A percentile compares a stretch with the other conserved stretches of the same genome.
phyloP scores from a whole-genome alignment of 2,113 vertebrate species.

The Phalacrocorax pelagicus region DNA sequence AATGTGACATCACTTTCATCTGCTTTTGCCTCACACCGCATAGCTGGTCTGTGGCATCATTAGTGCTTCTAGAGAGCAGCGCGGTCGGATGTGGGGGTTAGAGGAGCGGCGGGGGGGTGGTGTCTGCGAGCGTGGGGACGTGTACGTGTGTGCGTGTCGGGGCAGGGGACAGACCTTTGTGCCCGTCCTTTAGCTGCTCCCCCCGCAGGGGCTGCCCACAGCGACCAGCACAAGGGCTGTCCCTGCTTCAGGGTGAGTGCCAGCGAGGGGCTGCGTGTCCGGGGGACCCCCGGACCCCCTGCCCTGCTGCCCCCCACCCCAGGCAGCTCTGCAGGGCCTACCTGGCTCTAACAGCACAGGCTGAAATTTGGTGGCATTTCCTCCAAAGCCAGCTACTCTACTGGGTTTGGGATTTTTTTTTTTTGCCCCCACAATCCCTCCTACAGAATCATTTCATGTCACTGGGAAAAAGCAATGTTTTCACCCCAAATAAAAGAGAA shows the following conservation, averaged over 20 bases:
- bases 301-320: neutral
- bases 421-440: neutral
- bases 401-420: neutral
- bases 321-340: neutral
- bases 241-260: neutral
- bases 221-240: neutral
- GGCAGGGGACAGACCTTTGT: neutral
- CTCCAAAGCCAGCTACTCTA: neutral
- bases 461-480: fast-evolving
- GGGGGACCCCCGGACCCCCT: neutral
- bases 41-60: neutral
- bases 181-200: neutral
- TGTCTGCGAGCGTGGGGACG: fast-evolving
- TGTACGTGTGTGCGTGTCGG: fast-evolving
- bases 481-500: no score
- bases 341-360: neutral
- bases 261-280: neutral
- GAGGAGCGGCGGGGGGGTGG: neutral
- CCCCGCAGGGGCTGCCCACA: fast-evolving
- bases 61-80: neutral
- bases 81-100: neutral
- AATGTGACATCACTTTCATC: slow-evolving; percentile 69
- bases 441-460: fast-evolving
- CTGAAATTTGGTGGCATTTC: fast-evolving
- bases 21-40: neutral